Evolutionary conservation across 2,888 invertebrate species (phyloP), one percentile per base, ranked within the genome.

Genomic region (Stenolophus ochropezus): DNA sequence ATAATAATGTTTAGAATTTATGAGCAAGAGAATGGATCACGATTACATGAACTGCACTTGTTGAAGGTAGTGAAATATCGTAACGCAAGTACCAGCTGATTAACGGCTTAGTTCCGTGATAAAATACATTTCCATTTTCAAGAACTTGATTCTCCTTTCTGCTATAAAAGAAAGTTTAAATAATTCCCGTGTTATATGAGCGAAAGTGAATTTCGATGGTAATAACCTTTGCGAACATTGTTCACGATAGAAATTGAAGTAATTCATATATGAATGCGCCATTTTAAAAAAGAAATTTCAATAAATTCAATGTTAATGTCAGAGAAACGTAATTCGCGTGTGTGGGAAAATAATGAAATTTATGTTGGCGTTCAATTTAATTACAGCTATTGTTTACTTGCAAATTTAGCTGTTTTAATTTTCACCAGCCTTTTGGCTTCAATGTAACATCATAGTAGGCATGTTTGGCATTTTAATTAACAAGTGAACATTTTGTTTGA

Each of bases 271-370:
- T 61, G 61, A 61, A 61, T 61, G 61, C 23, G 61, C 25, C 25
- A 61, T 61, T 61, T 61, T 61, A 61, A 61, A 61, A 61, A 61
- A 61, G 61, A 61, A 61, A 61, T 61, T 61, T 61, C 61, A 61
- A 58, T 58, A 58, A 61, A 25, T 61, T 61, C 61, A 61, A 61
- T 61, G 61, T 61, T 61, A 61, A 61, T 61, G 61, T 25, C 61
- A 61, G 61, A 25, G 61, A 56, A 61, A 61, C 25, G 25, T 61
- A 23, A 61, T 61, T 61, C 25, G 61, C 61, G 23, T n/a, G 11
- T 25, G 25, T 61, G 61, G 25, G 61, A 61, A 25, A 61, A 61
- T 25, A 61, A 23, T 61, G 61, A 25, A 61, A 25, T 61, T 25
- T 11, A 25, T 25, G 14, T 61, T 23, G 61, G 23, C n/a, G 61